These are phyloP conservation scores for Macaria notata DNA, from an alignment of 2,888 invertebrate species.

Conservation along the genomic window DNA sequence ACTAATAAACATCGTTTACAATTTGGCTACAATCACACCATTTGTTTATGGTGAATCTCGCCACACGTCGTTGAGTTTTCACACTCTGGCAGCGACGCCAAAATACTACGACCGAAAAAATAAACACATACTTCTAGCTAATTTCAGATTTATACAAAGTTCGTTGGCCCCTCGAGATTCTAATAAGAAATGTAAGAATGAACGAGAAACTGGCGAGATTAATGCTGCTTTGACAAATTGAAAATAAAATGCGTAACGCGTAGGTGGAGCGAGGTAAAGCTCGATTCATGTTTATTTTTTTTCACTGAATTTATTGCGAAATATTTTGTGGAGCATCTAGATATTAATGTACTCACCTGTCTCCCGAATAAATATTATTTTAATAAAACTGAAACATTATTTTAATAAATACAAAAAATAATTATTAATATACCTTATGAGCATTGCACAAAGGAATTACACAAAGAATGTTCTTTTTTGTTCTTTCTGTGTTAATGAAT, in stretches of 20 bases:
- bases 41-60: background rate
- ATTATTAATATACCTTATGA: too few relatives aligned
- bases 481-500: too few relatives aligned
- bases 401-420: too few relatives aligned
- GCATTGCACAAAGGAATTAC: too few relatives aligned
- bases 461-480: too few relatives aligned
- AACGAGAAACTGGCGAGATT: slow-evolving; percentile 3
- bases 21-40: background rate
- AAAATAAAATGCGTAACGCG: background rate
- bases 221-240: slow-evolving; percentile 1
- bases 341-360: too few relatives aligned
- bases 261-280: too few relatives aligned
- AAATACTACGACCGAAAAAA: background rate
- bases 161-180: slow-evolving; percentile 3
- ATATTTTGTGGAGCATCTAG: too few relatives aligned
- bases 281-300: too few relatives aligned
- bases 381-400: too few relatives aligned
- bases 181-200: slow-evolving; percentile 3
- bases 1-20: background rate
- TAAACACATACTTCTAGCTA: slow-evolving; percentile 4
- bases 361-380: too few relatives aligned
- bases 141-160: slow-evolving; percentile 5
- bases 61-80: background rate
- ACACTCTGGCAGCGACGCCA: slow-evolving; percentile 5
- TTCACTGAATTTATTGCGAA: too few relatives aligned